Evolutionary conservation across 2,888 invertebrate genomes (phyloP).

Genomic region (Oscheius sp.): DNA sequence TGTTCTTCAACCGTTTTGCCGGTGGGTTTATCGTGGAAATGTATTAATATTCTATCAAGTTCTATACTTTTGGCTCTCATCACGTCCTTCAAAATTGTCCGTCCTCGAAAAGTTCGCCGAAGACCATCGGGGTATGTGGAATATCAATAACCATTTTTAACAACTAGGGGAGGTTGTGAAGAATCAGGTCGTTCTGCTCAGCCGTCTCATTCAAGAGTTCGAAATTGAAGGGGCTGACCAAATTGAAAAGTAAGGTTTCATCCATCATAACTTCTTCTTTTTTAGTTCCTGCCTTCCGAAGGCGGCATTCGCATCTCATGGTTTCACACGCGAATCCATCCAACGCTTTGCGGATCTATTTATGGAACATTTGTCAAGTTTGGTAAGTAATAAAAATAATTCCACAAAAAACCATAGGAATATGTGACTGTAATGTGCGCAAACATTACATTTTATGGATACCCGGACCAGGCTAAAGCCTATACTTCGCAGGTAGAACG

Average conservation of each 20-base stretch:
- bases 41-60: too few relatives aligned
- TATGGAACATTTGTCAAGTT: neutral
- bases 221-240: too few relatives aligned
- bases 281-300: neutral
- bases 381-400: neutral
- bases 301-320: neutral
- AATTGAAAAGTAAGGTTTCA: neutral
- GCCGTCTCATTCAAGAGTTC: neutral
- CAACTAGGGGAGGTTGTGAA: neutral
- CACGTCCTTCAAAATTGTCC: neutral
- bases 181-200: neutral
- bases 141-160: neutral
- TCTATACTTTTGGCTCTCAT: neutral
- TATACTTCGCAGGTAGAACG: neutral
- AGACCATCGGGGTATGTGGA: neutral
- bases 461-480: neutral
- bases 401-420: neutral
- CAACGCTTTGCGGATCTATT: neutral
- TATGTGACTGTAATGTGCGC: neutral
- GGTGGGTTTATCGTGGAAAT: neutral
- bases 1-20: neutral
- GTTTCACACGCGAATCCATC: neutral
- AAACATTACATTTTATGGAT: neutral
- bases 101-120: neutral
- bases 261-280: too few relatives aligned